Base-by-base conservation (phyloP, 2,888 invertebrate genomes). In the Eupithecia inturbata region DNA sequence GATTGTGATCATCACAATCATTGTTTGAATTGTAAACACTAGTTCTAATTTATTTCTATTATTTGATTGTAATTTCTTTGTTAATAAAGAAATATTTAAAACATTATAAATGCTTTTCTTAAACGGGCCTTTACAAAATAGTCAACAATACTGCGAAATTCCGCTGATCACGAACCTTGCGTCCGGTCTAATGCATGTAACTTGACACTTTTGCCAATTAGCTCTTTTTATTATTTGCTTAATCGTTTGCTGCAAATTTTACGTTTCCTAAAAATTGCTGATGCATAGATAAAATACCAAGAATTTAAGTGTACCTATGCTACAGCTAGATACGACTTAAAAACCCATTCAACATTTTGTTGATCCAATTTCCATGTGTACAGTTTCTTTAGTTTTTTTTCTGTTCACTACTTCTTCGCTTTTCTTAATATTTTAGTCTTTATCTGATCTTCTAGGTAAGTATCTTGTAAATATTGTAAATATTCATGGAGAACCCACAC, bases 161-260 rank as follows among this genome's bases (percentile, higher is more conserved):
- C 39, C 31, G 70, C 72, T 75, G 72, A 75, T 68, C 36, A 28
- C 22, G 36, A 39, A n/a, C 14, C 63, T 62, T n/a, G 63, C 75
- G 75, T 72, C 68, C 75, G 75, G 71, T 71, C 14, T 26, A 57
- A 5, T 57, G 33, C 26, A 67, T 66, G 75, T 62, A 77, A 79
- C 73, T 69, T 68, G 78, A 79, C 67, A 77, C 79, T 74, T 75
- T 31, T 62, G 60, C 71, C 39, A 31, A 73, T 68, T 73, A 16
- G 19, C 57, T 66, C 49, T 22, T 3, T 16, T 62, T 28, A 3
- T 62, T 67, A 33, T 53, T 39, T 53, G 62, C 31, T 9, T 60
- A 53, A 53, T 57, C 19, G 19, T 31, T 28, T 31, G 16, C 5
- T 31, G 31, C 62, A 31, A 31, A 31, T 19, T 62, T 31, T 0